Conservation (phyloP, 2,888 invertebrate species). For the Gari tellinella region DNA sequence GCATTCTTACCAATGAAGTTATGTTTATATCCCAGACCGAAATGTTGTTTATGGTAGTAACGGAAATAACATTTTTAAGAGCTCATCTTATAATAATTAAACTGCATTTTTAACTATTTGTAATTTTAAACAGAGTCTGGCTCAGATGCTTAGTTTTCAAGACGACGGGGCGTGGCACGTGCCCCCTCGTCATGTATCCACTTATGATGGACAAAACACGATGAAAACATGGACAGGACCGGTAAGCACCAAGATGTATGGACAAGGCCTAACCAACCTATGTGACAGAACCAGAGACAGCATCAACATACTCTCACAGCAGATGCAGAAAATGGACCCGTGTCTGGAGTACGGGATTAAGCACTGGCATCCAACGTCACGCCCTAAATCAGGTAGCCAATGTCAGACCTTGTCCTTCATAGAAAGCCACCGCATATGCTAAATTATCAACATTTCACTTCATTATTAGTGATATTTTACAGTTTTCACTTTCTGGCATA, state of each 20-base stretch:
- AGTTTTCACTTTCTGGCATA: too few species aligned
- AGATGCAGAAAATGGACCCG: slow-evolving; percentile 56
- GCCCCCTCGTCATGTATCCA: too few species aligned
- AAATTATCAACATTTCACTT: background rate
- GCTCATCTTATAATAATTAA: too few species aligned
- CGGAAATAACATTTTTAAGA: too few species aligned
- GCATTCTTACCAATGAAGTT: too few species aligned
- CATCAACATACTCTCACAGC: slow-evolving; percentile 54
- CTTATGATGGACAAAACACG: slow-evolving; percentile 10
- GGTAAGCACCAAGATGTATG: slow-evolving; percentile 68
- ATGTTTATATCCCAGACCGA: too few species aligned
- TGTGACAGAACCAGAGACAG: slow-evolving; percentile 66
- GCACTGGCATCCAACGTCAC: slow-evolving; percentile 66
- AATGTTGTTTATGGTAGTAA: too few species aligned
- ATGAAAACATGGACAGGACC: slow-evolving; percentile 72
- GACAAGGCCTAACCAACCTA: slow-evolving; percentile 65
- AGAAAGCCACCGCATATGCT: background rate
- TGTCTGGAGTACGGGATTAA: slow-evolving; percentile 62
- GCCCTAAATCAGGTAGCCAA: slow-evolving; percentile 58
- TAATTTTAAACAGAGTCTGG: too few species aligned
- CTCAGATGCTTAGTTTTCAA: too few species aligned
- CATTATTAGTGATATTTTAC: background rate
- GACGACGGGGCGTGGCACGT: too few species aligned
- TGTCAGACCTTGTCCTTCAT: background rate
- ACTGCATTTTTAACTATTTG: too few species aligned